Conservation (phyloP, 2,113 vertebrate species). For the Tetrao urogallus region DNA sequence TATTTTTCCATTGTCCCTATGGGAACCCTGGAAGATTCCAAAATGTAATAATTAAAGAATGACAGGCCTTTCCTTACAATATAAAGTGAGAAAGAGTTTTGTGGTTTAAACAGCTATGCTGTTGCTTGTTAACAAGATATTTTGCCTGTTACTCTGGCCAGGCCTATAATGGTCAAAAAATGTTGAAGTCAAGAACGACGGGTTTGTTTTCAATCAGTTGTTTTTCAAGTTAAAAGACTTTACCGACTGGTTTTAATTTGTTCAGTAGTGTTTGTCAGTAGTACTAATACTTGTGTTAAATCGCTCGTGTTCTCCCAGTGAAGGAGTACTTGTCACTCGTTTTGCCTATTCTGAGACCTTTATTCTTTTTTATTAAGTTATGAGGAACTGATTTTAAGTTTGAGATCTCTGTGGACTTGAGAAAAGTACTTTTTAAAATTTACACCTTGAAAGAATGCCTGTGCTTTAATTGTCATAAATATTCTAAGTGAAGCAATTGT, state of each 20-base stretch:
- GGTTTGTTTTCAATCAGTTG: constrained; percentile 40
- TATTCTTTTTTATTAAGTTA: neutral
- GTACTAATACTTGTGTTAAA: neutral
- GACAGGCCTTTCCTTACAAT: constrained; percentile 38
- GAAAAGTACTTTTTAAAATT: neutral
- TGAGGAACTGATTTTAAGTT: neutral
- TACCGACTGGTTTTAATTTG: constrained; percentile 30
- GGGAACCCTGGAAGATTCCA: constrained; percentile 62
- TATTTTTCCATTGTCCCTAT: constrained; percentile 62
- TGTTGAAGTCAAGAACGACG: neutral
- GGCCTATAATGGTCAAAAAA: constrained; percentile 54
- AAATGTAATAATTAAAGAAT: constrained; percentile 54
- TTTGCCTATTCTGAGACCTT: neutral
- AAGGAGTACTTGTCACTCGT: neutral
- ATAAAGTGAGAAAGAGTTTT: constrained; percentile 52
- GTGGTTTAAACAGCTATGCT: constrained; percentile 53
- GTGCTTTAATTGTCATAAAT: neutral
- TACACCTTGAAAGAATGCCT: neutral
- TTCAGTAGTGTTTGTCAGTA: neutral
- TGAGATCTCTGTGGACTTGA: neutral
- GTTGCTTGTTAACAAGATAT: constrained; percentile 60
- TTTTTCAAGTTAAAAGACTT: constrained; percentile 45
- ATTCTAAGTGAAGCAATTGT: neutral
- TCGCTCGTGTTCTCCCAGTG: neutral
- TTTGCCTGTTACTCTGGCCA: constrained; percentile 43